Base-by-base conservation (phyloP, 2,113 vertebrate species). In the Forbesichthys papilliferus region DNA sequence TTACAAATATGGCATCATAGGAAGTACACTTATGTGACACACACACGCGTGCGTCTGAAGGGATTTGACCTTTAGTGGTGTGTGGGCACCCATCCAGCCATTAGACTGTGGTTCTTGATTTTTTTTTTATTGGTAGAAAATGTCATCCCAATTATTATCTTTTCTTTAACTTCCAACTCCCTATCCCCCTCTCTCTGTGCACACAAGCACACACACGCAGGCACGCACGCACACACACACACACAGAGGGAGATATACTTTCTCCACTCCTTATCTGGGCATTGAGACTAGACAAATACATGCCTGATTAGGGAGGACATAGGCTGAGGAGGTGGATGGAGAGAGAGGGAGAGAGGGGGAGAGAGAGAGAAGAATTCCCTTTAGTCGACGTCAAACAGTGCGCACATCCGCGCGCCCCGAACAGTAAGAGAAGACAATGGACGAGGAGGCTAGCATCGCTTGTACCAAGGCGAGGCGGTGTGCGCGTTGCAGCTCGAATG, bases 111-210 rank as follows among this genome's bases (percentile, higher is more conserved):
- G 56, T 12, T 68, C 64, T 47, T 70, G 5, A 9, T 58, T 53
- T 59, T 34, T 55, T 61, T 65, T 13, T 46, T 34, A 48, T 20
- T 60, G 48, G 10, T 48, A 46, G 59, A 81, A 74, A 83, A 84
- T 82, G 79, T 85, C 84, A 85, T 64, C 42, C 64, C 61, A 80
- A 77, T 82, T 85, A 79, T 63, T 57, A 75, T 66, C 65, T 75
- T 47, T 68, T 27, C 52, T 74, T 64, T 33, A 57, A 73, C 78
- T 68, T 75, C 59, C 2, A 59, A 27, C 53, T 69, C 54, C 78
- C 51, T 60, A 47, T 61, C 73, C 27, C 49, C 51, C 52, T 5
- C 14, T 10, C 7, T 14, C 53, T 60, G 18, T 18, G 53, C n/a
- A 12, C 10, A 56, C 54, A 56, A 4, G 18, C n/a, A 56, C 54